These are phyloP conservation scores for Chrysemys picta DNA, from an alignment of 2,113 vertebrate genomes.

Conservation along the genomic window DNA sequence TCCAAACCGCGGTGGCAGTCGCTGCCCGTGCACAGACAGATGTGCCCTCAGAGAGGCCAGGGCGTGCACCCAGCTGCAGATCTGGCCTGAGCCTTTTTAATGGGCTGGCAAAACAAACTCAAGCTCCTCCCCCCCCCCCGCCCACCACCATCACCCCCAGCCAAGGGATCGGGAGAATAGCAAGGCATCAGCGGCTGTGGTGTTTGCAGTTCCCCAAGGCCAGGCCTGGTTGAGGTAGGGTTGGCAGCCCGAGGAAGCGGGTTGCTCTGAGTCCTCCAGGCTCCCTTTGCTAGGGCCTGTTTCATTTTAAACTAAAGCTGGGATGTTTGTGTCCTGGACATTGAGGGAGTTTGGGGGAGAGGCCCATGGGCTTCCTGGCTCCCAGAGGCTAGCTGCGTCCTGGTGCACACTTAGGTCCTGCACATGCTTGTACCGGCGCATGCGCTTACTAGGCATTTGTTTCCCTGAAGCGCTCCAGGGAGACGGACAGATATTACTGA, in stretches of 20 bases:
- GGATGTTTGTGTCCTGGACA: no score
- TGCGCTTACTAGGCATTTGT: background rate
- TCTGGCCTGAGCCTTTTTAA: background rate
- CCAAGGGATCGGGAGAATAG: constrained; percentile 5
- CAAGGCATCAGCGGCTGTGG: constrained; percentile 6
- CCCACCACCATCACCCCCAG: background rate
- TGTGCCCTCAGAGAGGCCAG: background rate
- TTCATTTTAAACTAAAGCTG: no score
- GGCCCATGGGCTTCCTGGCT: background rate
- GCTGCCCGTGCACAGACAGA: no score
- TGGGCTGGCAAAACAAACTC: background rate
- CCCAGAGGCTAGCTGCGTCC: background rate
- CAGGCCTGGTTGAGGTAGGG: background rate
- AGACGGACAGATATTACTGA: background rate
- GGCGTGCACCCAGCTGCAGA: background rate
- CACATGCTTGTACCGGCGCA: accelerated
- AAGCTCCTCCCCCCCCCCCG: background rate
- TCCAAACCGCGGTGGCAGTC: background rate
- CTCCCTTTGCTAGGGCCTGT: background rate
- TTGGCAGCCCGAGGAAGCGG: no score
- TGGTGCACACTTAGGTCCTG: background rate
- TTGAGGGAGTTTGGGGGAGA: background rate
- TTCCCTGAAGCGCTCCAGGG: background rate
- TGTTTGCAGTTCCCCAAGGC: constrained; percentile 58
- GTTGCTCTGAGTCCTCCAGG: background rate